A percentile compares a stretch with the other conserved stretches of the same genome.
Evolutionary conservation across 1,140 invertebrate genomes (phyloP).

Genomic region (Pentalonia nigronervosa): DNA sequence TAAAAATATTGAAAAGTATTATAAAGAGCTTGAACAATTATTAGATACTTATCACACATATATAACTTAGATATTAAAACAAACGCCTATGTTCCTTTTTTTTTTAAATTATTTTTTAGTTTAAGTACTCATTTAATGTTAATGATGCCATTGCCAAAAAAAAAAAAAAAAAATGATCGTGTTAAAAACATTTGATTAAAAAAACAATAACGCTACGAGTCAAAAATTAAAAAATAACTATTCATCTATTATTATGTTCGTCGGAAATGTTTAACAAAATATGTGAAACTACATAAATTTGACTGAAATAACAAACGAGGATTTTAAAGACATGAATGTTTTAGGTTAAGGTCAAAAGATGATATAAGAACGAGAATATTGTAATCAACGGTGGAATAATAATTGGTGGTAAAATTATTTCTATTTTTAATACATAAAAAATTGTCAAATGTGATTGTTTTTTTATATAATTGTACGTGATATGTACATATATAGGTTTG

Average conservation of each 20-base stretch:
- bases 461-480: neutral
- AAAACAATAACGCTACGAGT: neutral
- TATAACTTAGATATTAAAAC: neutral
- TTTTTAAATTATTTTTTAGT: neutral
- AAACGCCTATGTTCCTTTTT: neutral
- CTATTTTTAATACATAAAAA: slow-evolving; percentile 26
- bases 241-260: neutral
- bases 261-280: neutral
- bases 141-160: neutral
- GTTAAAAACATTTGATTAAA: neutral
- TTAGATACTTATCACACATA: no score
- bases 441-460: neutral
- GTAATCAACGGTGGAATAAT: neutral
- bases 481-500: neutral
- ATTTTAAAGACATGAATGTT: neutral
- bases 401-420: neutral
- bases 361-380: neutral
- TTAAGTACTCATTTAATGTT: neutral
- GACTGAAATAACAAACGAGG: neutral
- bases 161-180: neutral
- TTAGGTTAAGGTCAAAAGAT: slow-evolving; percentile 22
- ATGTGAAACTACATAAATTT: neutral
- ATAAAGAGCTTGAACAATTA: neutral
- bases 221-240: neutral
- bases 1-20: neutral